Base-by-base conservation (phyloP, 1,140 invertebrate genomes). In the Leptestheria dahalacensis region DNA sequence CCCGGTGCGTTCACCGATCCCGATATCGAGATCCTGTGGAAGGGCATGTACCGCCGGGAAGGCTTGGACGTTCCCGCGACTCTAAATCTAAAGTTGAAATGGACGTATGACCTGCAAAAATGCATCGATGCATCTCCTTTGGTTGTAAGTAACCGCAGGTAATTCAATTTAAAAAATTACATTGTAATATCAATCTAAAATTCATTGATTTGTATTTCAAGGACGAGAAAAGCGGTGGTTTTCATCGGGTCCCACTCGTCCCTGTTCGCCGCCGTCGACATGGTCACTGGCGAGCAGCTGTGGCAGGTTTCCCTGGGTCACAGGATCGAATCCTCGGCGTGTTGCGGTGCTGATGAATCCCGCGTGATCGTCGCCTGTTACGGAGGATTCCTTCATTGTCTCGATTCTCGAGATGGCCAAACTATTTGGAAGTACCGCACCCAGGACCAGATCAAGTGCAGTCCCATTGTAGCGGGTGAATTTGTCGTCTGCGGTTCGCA, bases 81-180 rank as follows among this genome's bases (percentile, higher is more conserved):
- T 9, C 15, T 63, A 20, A 41, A 20, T 12, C 20, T 66, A 15
- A 54, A 49, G 52, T 2, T 58, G 9, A 52, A 46, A n/a, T 82
- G 79, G 78, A 74, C 70, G 46, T 78, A 74, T 68, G 68, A 85
- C 69, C 76, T 84, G 52, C 71, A 77, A 54, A 85, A 85, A 68
- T 86, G 84, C 74, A 76, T 86, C 21, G 84, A 86, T 76, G 78
- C 80, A 50, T 79, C 80, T 23, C 81, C 83, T 18, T 72, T 78
- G 58, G 59, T 81, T 61, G 76, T 78, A 64, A 55, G 72, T 63
- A 70, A 24, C 21, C 2, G 53, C 61, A 60, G 65, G 41, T 57
- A 26, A 49, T 64, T 53, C 59, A 10, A 57, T 24, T 46, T 29
- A 20, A 55, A 3, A 18, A 48, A 33, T 54, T 12, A 50, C 12